A percentile compares a stretch with the other conserved stretches of the same genome.
These are phyloP conservation scores for Drosophila pseudoananassae DNA, from an alignment of 1,140 invertebrate species.

Conservation along the genomic window DNA sequence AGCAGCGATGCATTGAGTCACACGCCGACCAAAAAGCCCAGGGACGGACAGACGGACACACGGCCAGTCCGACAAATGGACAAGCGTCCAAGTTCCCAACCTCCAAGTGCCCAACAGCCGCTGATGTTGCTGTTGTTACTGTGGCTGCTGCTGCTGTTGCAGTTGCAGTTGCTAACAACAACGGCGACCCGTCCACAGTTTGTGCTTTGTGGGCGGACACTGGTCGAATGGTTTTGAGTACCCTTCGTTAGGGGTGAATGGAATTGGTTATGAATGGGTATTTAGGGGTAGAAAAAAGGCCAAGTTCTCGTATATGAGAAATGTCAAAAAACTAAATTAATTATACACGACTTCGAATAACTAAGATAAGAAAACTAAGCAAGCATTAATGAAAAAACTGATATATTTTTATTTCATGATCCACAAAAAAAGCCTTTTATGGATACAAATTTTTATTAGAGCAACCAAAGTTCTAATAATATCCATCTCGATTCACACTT, in stretches of 20 bases:
- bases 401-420: no score
- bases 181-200: constrained; percentile 35
- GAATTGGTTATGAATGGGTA: background rate
- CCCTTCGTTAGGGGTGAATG: constrained; percentile 35
- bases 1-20: constrained; percentile 65
- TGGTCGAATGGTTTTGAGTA: constrained; percentile 69
- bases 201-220: constrained; percentile 73
- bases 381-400: background rate
- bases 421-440: no score
- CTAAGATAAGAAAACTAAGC: background rate
- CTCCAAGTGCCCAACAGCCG: constrained; percentile 49
- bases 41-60: constrained; percentile 34
- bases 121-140: constrained; percentile 19
- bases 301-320: background rate
- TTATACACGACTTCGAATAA: background rate
- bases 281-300: constrained; percentile 7
- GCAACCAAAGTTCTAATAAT: constrained; percentile 3
- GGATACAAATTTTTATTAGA: background rate
- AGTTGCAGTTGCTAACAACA: constrained; percentile 44
- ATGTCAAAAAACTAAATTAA: background rate
- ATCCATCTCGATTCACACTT: constrained; percentile 2
- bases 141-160: constrained; percentile 35
- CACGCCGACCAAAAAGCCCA: constrained; percentile 56
- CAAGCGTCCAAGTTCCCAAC: constrained; percentile 48
- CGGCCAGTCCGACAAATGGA: constrained; percentile 15